Conservation (phyloP, 2,888 invertebrate genomes). For the Oscheius sp. region DNA sequence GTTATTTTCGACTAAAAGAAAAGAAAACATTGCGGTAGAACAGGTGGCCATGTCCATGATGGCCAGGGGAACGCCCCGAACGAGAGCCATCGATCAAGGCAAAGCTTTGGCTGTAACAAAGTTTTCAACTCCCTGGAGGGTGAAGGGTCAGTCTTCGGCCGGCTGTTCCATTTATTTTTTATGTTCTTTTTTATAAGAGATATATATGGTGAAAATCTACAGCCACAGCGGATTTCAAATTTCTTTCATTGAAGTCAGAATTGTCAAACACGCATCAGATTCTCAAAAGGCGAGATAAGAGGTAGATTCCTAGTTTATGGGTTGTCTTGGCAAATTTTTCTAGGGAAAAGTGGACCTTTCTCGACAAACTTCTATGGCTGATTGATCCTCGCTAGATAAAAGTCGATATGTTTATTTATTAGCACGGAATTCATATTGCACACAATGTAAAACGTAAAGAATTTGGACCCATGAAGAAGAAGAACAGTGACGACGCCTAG, state of each 20-base stretch:
- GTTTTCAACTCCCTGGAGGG: slow-evolving; percentile 23
- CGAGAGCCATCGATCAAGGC: slow-evolving; percentile 31
- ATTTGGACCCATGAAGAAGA: not conserved
- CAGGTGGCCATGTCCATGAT: slow-evolving; percentile 7
- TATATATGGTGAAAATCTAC: too few relatives aligned
- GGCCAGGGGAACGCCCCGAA: slow-evolving; percentile 23
- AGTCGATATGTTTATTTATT: not conserved
- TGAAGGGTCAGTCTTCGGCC: not conserved
- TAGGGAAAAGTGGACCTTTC: not conserved
- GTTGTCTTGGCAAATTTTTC: too few relatives aligned
- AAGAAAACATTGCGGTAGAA: slow-evolving; percentile 21
- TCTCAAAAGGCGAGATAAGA: too few relatives aligned
- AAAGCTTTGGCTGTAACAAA: slow-evolving; percentile 27
- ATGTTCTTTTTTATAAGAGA: too few relatives aligned
- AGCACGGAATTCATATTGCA: not conserved
- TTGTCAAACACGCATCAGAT: too few relatives aligned
- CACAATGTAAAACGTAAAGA: slow-evolving; percentile 1
- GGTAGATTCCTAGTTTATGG: too few relatives aligned
- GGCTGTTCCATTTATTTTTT: not conserved
- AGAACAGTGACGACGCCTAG: slow-evolving; percentile 39
- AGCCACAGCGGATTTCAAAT: too few relatives aligned
- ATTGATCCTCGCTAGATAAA: too few relatives aligned
- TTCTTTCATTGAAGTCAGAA: too few relatives aligned
- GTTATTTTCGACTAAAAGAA: not conserved
- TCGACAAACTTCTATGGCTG: not conserved